These are phyloP conservation scores for Aspidapion aeneum DNA, from an alignment of 2,888 invertebrate genomes.

Conservation along the genomic window DNA sequence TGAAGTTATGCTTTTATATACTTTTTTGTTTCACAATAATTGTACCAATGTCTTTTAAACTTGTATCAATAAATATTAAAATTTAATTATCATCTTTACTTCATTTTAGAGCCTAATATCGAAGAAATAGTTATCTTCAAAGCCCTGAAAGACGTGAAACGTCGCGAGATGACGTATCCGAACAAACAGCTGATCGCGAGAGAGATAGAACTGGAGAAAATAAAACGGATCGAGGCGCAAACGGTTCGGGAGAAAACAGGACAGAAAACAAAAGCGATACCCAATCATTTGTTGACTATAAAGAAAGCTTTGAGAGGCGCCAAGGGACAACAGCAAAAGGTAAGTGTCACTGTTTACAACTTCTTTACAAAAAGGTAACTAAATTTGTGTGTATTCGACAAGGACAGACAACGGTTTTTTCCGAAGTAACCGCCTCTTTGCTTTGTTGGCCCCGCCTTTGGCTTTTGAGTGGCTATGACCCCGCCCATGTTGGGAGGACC, in stretches of 20 bases:
- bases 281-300: constrained; percentile 70
- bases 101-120: constrained; percentile 77
- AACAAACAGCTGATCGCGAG: constrained; percentile 77
- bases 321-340: constrained; percentile 11
- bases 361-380: no score
- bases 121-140: constrained; percentile 59
- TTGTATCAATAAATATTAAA: no score
- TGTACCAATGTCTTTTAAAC: no score
- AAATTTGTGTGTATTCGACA: no score
- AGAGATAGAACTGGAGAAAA: constrained; percentile 77
- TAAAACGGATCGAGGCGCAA: constrained; percentile 42
- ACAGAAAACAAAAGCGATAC: constrained; percentile 43
- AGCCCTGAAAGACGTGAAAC: constrained; percentile 15
- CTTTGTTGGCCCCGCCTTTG: no score
- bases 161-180: constrained; percentile 57
- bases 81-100: no score
- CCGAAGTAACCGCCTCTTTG: no score
- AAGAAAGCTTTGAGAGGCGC: constrained; percentile 55
- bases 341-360: constrained; percentile 12
- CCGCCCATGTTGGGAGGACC: no score
- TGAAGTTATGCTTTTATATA: no score
- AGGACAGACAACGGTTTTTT: no score
- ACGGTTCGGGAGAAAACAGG: constrained; percentile 43
- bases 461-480: no score
- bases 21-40: no score